phyloP scores from a whole-genome alignment of 2,113 vertebrate genomes.

The Ctenodactylus gundi region DNA sequence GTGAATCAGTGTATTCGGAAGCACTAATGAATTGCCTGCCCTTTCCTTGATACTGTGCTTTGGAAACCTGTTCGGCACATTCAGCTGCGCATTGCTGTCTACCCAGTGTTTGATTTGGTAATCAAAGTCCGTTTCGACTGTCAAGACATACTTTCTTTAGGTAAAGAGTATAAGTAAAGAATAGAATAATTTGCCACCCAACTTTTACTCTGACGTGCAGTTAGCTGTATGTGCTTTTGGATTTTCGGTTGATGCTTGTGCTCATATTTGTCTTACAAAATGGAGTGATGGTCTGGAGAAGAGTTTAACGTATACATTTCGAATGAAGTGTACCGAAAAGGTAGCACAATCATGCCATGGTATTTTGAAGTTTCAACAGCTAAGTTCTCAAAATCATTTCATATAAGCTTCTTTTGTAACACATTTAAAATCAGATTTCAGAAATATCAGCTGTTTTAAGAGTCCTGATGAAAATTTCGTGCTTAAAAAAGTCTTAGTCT shows the following conservation, averaged over 20 bases:
- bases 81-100: background rate
- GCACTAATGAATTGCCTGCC: background rate
- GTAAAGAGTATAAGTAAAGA: background rate
- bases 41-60: background rate
- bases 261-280: background rate
- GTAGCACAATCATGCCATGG: background rate
- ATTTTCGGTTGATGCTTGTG: background rate
- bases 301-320: background rate
- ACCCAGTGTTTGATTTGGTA: background rate
- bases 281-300: background rate
- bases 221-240: background rate
- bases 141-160: background rate
- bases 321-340: background rate
- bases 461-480: slow-evolving; percentile 59
- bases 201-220: background rate
- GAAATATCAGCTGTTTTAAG: slow-evolving; percentile 57
- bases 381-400: slow-evolving; percentile 45
- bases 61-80: background rate
- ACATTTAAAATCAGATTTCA: slow-evolving; percentile 36
- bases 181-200: background rate
- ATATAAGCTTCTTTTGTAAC: background rate
- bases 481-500: slow-evolving; percentile 69
- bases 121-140: slow-evolving; percentile 34
- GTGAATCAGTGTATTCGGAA: background rate
- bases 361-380: slow-evolving; percentile 41